Evolutionary conservation across 1,140 invertebrate species (phyloP).

Genomic region (Drosophila auraria): DNA sequence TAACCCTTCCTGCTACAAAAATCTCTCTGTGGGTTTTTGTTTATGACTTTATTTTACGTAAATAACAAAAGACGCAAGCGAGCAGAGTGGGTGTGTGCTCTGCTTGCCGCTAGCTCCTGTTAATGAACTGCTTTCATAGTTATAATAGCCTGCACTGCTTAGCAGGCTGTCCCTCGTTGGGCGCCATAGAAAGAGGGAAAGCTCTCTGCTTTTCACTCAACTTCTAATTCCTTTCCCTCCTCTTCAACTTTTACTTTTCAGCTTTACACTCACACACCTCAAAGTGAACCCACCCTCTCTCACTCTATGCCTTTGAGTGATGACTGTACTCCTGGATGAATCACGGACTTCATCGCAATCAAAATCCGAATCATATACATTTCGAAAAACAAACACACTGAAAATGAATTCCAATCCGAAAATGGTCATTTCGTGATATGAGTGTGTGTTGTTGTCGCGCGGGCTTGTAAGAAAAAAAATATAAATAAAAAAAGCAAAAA

Average conservation of each 20-base stretch:
- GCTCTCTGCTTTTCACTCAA: not conserved
- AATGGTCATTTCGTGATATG: slow-evolving; percentile 48
- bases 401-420: slow-evolving; percentile 52
- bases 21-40: slow-evolving; percentile 15
- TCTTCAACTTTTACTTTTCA: not conserved
- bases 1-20: slow-evolving; percentile 19
- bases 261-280: not conserved
- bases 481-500: slow-evolving; percentile 36
- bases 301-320: slow-evolving; percentile 4
- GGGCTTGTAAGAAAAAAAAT: slow-evolving; percentile 50
- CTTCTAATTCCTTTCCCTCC: not conserved
- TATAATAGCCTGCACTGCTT: not conserved
- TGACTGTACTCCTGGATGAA: slow-evolving; percentile 47
- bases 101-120: slow-evolving; percentile 4
- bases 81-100: slow-evolving; percentile 13
- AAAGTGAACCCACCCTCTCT: slow-evolving; percentile 2
- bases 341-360: slow-evolving; percentile 49
- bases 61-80: not conserved
- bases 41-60: slow-evolving; percentile 1
- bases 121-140: not conserved
- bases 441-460: slow-evolving; percentile 13
- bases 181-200: not conserved
- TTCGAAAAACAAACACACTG: slow-evolving; percentile 28
- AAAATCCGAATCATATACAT: slow-evolving; percentile 54
- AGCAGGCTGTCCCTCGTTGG: not conserved